Base-by-base conservation (phyloP, 2,888 invertebrate genomes). In the Thyatira batis region DNA sequence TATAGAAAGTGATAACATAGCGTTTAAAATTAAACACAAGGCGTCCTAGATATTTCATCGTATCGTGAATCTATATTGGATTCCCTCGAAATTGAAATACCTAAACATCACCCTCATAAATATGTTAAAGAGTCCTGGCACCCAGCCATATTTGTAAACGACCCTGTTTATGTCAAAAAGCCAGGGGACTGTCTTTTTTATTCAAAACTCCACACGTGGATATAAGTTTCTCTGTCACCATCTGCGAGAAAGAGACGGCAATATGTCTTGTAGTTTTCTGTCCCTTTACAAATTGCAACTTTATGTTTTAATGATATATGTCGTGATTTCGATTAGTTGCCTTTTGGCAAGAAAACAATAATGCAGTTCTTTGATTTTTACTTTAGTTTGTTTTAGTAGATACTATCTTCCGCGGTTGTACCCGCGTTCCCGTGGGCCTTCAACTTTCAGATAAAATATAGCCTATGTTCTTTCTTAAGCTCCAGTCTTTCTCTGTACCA, bases 51-150 rank as follows among this genome's bases (percentile, higher is more conserved):
- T 25, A 25, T 46, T 23, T 46, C n/a, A 11, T 20, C 45, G 20
- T 45, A 39, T 46, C n/a, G 25, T n/a, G 45, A 23, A 46, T 13
- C 45, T 25, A 2, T 46, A 46, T 46, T 46, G 45, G 25, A 45
- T 17, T 20, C 43, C 9, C 45, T 10, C 45, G 45, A 45, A 45
- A 23, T 45, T 45, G 45, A 45, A 45, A 45, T 45, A n/a, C 45
- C 23, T 21, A 45, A 45, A 46, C 45, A 23, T n/a, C 21, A 13
- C 23, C 45, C 23, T 46, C 45, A 46, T 46, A 46, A 46, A 46
- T 46, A 46, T 46, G 45, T 21, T 21, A 46, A 46, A 25, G 23
- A 23, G 45, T 46, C n/a, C n/a, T 46, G 45, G 45, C 45, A 20
- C 23, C 20, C 20, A 46, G 45, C 45, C 45, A 46, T 46, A 23